Evolutionary conservation across 2,888 invertebrate genomes (phyloP).

Genomic region (Cephus runcator): DNA sequence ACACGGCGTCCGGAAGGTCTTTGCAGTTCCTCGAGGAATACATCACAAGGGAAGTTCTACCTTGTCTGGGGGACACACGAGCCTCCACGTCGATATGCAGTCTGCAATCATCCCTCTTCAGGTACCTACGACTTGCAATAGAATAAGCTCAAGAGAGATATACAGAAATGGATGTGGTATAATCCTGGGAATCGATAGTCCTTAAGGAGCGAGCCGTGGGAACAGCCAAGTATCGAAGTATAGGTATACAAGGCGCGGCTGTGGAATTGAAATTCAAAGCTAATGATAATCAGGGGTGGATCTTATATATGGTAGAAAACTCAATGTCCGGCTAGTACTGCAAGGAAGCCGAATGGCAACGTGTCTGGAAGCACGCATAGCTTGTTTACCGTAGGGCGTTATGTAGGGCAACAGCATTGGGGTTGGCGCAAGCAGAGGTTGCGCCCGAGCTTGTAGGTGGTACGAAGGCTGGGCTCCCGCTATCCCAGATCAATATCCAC

Average conservation of each 20-base stretch:
- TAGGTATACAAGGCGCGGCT: neutral
- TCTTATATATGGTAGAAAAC: neutral
- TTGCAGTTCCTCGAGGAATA: constrained; percentile 89
- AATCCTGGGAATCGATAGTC: neutral
- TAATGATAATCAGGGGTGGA: neutral
- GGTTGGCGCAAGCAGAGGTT: constrained; percentile 22
- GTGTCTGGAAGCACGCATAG: neutral
- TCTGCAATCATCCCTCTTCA: constrained; percentile 86
- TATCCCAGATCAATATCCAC: constrained; percentile 56
- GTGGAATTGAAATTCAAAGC: neutral
- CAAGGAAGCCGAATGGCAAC: neutral
- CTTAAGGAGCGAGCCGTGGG: neutral
- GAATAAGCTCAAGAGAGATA: neutral
- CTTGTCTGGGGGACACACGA: constrained; percentile 85
- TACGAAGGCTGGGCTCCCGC: constrained; percentile 16
- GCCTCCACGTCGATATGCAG: constrained; percentile 87
- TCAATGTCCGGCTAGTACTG: neutral
- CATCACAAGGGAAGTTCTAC: constrained; percentile 80
- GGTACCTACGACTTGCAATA: constrained; percentile 66
- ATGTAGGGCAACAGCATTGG: constrained; percentile 28
- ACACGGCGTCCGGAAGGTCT: constrained; percentile 85
- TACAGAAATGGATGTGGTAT: neutral
- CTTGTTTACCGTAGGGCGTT: constrained; percentile 3
- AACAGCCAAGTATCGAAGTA: neutral
- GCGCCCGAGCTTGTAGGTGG: neutral